Percentiles rank a stretch among this genome's conserved stretches.
Evolutionary conservation across 1,140 invertebrate genomes (phyloP).

Genomic region (Drosophila auraria): DNA sequence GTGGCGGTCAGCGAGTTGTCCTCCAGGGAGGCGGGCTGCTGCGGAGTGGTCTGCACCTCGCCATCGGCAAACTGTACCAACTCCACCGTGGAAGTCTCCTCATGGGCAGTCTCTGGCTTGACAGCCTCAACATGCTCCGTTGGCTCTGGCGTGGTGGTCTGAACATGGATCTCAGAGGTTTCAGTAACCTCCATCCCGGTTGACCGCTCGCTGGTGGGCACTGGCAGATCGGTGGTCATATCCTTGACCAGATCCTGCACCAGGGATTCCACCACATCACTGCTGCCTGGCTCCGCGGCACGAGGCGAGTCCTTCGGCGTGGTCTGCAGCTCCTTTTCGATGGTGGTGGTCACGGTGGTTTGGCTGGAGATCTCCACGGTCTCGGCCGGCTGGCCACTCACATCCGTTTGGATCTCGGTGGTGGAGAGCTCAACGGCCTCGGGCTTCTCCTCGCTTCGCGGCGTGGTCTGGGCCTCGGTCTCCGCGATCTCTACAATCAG

Average conservation of each 20-base stretch:
- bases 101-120: constrained; percentile 45
- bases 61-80: constrained; percentile 80
- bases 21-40: constrained; percentile 61
- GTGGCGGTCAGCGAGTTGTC: constrained; percentile 77
- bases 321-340: constrained; percentile 86
- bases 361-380: constrained; percentile 87
- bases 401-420: constrained; percentile 81
- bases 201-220: constrained; percentile 68
- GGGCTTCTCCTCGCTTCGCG: constrained; percentile 40
- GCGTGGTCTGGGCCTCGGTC: constrained; percentile 79
- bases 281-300: constrained; percentile 51
- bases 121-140: constrained; percentile 20
- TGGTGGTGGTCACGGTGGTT: constrained; percentile 86
- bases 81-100: constrained; percentile 49
- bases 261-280: constrained; percentile 65
- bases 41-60: constrained; percentile 85
- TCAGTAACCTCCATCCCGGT: constrained; percentile 66
- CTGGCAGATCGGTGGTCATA: constrained; percentile 76
- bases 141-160: constrained; percentile 85
- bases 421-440: constrained; percentile 34
- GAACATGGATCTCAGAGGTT: constrained; percentile 85
- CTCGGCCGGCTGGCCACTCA: constrained; percentile 71
- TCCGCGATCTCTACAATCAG: constrained; percentile 69
- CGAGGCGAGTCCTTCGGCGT: constrained; percentile 84
- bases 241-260: constrained; percentile 84